Evolutionary conservation across 2,797 vertebrate genomes (phyloP).

Genomic region (Poeciliopsis turneri): DNA sequence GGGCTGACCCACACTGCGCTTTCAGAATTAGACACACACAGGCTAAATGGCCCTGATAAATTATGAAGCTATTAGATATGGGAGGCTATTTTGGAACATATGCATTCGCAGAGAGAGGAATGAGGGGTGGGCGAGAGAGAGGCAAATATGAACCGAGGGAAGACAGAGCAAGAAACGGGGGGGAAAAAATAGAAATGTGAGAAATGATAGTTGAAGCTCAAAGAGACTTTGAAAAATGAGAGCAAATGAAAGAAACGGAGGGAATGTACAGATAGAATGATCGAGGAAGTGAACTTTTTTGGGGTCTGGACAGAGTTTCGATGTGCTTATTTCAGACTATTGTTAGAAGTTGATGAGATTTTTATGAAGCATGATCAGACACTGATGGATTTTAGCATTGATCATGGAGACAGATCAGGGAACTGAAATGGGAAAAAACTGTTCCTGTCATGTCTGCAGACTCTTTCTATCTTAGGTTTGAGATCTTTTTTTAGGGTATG

Average conservation of each 20-base stretch:
- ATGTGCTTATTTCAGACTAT: constrained; percentile 67
- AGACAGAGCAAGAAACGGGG: constrained; percentile 34
- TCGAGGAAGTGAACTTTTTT: constrained; percentile 74
- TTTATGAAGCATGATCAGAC: constrained; percentile 78
- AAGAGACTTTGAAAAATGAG: constrained; percentile 75
- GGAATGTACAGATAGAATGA: constrained; percentile 69
- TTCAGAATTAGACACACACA: constrained; percentile 74
- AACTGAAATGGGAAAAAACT: constrained; percentile 50
- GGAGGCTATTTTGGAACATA: constrained; percentile 80
- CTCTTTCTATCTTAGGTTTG: constrained; percentile 18
- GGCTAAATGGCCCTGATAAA: constrained; percentile 79
- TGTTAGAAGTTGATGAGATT: constrained; percentile 80
- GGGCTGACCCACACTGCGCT: constrained; percentile 69
- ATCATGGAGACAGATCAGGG: constrained; percentile 70
- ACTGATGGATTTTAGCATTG: constrained; percentile 76
- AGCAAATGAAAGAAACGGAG: constrained; percentile 60
- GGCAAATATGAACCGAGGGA: constrained; percentile 33
- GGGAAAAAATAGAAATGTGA: constrained; percentile 69
- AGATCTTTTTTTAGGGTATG: constrained; percentile 15
- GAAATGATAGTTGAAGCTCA: constrained; percentile 62
- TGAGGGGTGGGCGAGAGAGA: constrained; percentile 27
- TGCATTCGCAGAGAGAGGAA: constrained; percentile 62
- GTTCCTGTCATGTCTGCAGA: constrained; percentile 34
- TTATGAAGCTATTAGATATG: constrained; percentile 80
- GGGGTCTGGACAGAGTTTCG: constrained; percentile 50